A percentile compares a stretch with the other conserved stretches of the same genome.
Conservation (phyloP, 2,113 vertebrate genomes). For the Aythya baeri region DNA sequence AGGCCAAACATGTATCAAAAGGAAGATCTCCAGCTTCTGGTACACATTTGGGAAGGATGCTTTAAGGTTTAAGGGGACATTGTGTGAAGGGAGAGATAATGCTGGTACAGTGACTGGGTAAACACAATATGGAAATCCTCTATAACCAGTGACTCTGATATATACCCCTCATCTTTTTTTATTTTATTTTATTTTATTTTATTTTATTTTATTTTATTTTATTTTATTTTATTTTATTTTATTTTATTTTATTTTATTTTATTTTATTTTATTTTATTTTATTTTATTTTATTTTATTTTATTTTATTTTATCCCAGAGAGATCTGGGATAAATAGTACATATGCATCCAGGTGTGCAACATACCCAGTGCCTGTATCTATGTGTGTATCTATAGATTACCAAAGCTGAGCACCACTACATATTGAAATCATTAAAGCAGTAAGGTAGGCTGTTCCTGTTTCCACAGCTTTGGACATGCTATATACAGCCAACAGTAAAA, state of each 20-base stretch:
- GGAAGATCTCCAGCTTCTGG: background rate
- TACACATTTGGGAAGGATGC: background rate
- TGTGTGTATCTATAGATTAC: background rate
- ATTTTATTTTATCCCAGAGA: background rate
- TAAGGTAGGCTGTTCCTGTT: background rate
- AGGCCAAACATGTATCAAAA: background rate
- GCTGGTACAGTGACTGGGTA: background rate
- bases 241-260: background rate
- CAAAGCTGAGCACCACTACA: background rate
- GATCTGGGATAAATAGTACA: background rate
- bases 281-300: background rate
- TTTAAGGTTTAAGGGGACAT: background rate
- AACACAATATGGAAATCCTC: background rate
- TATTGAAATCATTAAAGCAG: background rate
- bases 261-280: too few relatives aligned
- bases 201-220: too few relatives aligned
- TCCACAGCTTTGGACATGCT: constrained; percentile 1
- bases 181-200: too few relatives aligned
- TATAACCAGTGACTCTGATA: background rate
- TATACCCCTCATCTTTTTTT: background rate
- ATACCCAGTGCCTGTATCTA: background rate
- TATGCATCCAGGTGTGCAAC: background rate
- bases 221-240: too few relatives aligned
- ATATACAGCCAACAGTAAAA: background rate
- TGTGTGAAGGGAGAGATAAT: background rate